These are phyloP conservation scores for Murina feae DNA, from an alignment of 2,113 vertebrate species.

Conservation along the genomic window DNA sequence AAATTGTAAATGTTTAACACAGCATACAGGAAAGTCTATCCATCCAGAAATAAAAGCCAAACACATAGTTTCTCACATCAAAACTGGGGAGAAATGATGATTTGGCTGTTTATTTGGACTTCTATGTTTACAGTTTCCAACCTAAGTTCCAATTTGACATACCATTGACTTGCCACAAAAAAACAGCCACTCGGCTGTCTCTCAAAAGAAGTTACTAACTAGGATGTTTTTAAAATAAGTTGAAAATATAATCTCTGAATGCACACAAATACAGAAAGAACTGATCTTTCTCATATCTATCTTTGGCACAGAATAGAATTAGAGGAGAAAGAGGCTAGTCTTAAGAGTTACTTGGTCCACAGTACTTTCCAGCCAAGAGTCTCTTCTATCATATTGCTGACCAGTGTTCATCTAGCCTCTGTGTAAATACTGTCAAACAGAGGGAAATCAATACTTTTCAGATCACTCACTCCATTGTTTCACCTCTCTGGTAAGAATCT, in stretches of 20 bases:
- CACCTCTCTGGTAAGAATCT: neutral
- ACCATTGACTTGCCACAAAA: conserved; percentile 37
- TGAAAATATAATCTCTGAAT: neutral
- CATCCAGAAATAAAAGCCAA: conserved; percentile 50
- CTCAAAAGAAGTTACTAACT: conserved; percentile 2
- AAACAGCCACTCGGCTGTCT: conserved; percentile 12
- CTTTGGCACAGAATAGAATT: neutral
- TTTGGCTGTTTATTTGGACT: conserved; percentile 10
- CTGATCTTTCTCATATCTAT: neutral
- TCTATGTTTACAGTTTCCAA: conserved; percentile 46
- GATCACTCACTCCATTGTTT: neutral
- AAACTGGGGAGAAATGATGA: conserved; percentile 26
- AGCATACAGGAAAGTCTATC: conserved; percentile 6
- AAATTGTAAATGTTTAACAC: neutral
- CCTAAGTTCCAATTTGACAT: conserved; percentile 46
- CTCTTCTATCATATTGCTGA: neutral
- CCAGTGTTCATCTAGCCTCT: neutral
- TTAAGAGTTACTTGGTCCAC: neutral
- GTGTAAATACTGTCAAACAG: neutral
- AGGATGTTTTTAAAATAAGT: neutral
- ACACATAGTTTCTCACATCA: conserved; percentile 12
- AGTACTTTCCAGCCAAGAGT: neutral
- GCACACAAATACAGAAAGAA: neutral
- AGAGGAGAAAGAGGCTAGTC: neutral
- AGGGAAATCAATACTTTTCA: neutral